Conservation (phyloP, 1,140 invertebrate genomes). For the Drosophila teissieri region DNA sequence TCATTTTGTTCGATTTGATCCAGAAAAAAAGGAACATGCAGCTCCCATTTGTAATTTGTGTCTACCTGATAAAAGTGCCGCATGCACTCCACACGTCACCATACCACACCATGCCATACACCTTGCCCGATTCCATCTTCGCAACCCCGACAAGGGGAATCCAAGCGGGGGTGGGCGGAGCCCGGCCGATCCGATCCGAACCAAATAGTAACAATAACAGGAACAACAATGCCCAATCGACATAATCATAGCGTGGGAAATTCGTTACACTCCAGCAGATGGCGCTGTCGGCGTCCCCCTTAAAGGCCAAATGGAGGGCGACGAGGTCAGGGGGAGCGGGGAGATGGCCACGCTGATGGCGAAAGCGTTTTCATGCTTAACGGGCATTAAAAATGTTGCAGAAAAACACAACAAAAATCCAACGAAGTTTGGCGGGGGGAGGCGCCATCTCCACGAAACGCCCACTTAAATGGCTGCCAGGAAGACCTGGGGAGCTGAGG, state of each 20-base stretch:
- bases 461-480: constrained; percentile 37
- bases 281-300: constrained; percentile 54
- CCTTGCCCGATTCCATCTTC: constrained; percentile 53
- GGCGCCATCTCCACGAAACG: constrained; percentile 16
- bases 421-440: constrained; percentile 7
- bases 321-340: constrained; percentile 24
- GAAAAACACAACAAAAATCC: constrained; percentile 54
- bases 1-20: constrained; percentile 20
- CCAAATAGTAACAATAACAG: constrained; percentile 66
- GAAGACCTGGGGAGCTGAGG: background rate
- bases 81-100: constrained; percentile 24
- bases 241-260: constrained; percentile 84
- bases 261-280: constrained; percentile 80
- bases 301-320: constrained; percentile 66
- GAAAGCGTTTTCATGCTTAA: constrained; percentile 83
- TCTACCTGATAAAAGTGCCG: constrained; percentile 60
- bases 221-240: constrained; percentile 69
- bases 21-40: constrained; percentile 47
- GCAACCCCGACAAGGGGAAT: constrained; percentile 14
- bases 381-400: constrained; percentile 79
- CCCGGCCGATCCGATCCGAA: constrained; percentile 18
- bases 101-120: constrained; percentile 29
- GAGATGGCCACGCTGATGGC: constrained; percentile 36
- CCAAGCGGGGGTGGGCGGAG: constrained; percentile 6
- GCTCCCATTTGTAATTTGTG: constrained; percentile 53